Percentiles rank a stretch among this genome's conserved stretches.
Conservation (phyloP, 2,888 invertebrate species). For the Calameuta idolon region DNA sequence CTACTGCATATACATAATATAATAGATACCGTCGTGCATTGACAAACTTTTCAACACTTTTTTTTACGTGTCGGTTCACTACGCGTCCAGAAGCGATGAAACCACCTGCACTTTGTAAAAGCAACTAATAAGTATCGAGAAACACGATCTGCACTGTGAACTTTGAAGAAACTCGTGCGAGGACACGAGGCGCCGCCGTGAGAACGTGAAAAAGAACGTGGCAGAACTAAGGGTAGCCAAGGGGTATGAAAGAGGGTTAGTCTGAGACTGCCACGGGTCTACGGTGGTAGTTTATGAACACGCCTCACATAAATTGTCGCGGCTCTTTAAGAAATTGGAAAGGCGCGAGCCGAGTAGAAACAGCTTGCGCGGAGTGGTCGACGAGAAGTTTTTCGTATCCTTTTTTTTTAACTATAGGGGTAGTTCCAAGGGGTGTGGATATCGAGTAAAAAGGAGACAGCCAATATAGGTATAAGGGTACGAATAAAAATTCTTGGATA, state of each 20-base stretch:
- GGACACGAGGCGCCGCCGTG: slow-evolving; percentile 22
- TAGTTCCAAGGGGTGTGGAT: not conserved
- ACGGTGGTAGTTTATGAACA: slow-evolving; percentile 64
- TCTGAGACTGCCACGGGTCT: not conserved
- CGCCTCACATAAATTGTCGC: slow-evolving; percentile 67
- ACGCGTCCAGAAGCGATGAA: slow-evolving; percentile 27
- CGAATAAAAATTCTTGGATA: not conserved
- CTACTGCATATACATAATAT: not conserved
- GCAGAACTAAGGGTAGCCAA: slow-evolving; percentile 7
- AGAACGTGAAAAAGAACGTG: slow-evolving; percentile 22
- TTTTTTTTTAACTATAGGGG: not conserved
- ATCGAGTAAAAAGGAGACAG: not conserved
- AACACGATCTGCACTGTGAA: slow-evolving; percentile 61
- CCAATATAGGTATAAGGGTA: not conserved
- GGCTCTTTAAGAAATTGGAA: slow-evolving; percentile 68
- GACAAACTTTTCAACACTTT: slow-evolving; percentile 18
- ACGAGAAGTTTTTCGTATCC: slow-evolving; percentile 55
- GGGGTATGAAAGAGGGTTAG: slow-evolving; percentile 29
- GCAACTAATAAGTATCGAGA: slow-evolving; percentile 62
- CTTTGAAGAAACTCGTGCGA: slow-evolving; percentile 57
- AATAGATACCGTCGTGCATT: not conserved
- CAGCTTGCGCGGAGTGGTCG: slow-evolving; percentile 64
- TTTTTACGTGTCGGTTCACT: not conserved
- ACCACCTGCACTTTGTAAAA: not conserved
- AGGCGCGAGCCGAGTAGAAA: slow-evolving; percentile 58